phyloP scores from a whole-genome alignment of 2,113 vertebrate species.

The Mionectes macconnelli region DNA sequence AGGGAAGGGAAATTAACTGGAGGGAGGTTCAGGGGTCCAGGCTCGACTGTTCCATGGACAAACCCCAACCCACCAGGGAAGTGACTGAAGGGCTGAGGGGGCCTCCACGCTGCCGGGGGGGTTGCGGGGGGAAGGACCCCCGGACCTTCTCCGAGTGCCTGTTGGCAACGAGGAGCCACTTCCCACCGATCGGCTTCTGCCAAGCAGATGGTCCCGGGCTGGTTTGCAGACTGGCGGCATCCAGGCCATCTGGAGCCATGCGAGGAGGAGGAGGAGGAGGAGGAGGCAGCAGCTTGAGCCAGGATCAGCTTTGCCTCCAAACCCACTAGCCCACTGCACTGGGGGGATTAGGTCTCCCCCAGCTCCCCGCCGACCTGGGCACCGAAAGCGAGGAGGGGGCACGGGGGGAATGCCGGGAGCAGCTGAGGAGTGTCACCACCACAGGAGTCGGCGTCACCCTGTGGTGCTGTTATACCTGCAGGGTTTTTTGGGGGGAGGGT shows the following conservation, averaged over 20 bases:
- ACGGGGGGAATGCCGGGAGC: neutral
- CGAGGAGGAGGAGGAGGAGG: neutral
- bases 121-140: neutral
- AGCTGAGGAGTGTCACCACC: neutral
- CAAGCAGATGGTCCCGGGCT: slow-evolving; percentile 50
- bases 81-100: neutral
- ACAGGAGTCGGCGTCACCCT: rapidly evolving
- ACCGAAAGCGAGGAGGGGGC: neutral
- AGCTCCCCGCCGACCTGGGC: neutral
- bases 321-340: slow-evolving; percentile 49
- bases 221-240: slow-evolving; percentile 38
- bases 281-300: slow-evolving; percentile 25
- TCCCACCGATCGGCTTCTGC: neutral
- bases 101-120: neutral
- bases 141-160: rapidly evolving
- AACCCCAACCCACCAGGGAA: neutral
- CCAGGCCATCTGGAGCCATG: slow-evolving; percentile 60
- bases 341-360: neutral
- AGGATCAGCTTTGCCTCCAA: slow-evolving; percentile 53
- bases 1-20: neutral
- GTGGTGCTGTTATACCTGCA: neutral
- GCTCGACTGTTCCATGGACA: rapidly evolving
- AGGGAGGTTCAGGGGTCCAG: neutral
- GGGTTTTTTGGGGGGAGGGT: rapidly evolving
- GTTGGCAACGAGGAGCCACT: neutral